Conservation (phyloP, 2,797 vertebrate genomes). For the Linurgus olivaceus region DNA sequence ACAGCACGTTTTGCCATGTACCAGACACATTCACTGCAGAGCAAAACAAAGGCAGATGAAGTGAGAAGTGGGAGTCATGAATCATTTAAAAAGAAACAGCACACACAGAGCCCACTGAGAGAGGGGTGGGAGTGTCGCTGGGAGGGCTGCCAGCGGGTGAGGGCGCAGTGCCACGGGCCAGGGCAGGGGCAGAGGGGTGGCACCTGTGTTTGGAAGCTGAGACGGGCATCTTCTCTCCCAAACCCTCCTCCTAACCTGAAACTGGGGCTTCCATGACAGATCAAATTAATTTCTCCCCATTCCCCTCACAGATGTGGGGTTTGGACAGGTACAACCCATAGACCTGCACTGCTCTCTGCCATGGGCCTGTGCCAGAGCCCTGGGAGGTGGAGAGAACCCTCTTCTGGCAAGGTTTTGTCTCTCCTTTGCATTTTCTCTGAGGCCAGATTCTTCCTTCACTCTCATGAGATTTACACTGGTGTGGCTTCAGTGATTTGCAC, state of each 20-base stretch:
- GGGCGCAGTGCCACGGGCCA: background rate
- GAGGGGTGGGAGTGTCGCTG: background rate
- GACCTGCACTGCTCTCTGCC: background rate
- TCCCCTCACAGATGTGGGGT: background rate
- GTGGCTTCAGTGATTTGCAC: background rate
- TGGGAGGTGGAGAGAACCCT: background rate
- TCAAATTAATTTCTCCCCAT: background rate
- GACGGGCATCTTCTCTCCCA: background rate
- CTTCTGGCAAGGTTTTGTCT: background rate
- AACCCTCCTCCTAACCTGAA: background rate
- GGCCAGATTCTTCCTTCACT: background rate
- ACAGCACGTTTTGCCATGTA: conserved; percentile 57
- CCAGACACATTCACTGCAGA: conserved; percentile 66
- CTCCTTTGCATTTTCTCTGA: background rate
- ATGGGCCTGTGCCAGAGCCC: background rate
- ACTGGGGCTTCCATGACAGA: background rate
- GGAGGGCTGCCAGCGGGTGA: background rate
- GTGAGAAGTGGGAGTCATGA: conserved; percentile 70
- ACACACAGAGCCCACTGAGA: conserved; percentile 26
- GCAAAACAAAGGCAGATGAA: conserved; percentile 74
- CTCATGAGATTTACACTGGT: background rate
- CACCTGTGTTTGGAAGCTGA: background rate
- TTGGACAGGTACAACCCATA: background rate
- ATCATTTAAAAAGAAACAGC: conserved; percentile 57
- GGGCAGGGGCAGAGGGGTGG: background rate